These are phyloP conservation scores for Therioaphis trifolii DNA, from an alignment of 2,888 invertebrate genomes.

Conservation along the genomic window DNA sequence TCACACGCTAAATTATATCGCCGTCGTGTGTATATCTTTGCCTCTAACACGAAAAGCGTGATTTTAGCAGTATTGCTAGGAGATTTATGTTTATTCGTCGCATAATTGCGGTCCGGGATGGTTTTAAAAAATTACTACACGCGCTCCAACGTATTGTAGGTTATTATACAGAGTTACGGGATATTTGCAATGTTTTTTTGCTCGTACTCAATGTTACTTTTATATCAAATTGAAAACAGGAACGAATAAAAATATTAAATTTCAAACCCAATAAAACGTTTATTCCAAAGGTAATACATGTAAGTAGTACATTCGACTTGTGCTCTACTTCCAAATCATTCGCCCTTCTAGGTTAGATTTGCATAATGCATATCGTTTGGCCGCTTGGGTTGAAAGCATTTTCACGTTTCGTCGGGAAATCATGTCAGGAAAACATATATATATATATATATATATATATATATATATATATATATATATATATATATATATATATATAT, in stretches of 20 bases:
- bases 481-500: too few relatives aligned
- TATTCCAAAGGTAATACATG: constrained; percentile 17
- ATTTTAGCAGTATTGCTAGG: not conserved
- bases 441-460: too few relatives aligned
- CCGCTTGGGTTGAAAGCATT: constrained; percentile 52
- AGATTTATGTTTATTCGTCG: not conserved
- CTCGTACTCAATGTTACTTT: constrained; percentile 35
- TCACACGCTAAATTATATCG: not conserved
- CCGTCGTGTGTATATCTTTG: not conserved
- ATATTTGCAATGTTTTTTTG: constrained; percentile 26
- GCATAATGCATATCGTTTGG: constrained; percentile 61
- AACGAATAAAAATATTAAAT: constrained; percentile 52
- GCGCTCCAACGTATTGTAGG: not conserved
- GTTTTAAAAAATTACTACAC: constrained; percentile 15
- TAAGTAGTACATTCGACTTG: constrained; percentile 41
- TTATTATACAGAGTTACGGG: not conserved
- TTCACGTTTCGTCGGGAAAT: constrained; percentile 61
- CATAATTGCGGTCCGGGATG: not conserved
- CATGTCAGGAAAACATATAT: constrained; percentile 43
- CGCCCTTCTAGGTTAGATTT: constrained; percentile 51
- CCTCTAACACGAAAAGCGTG: not conserved
- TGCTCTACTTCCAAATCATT: constrained; percentile 55
- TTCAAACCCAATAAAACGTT: constrained; percentile 61
- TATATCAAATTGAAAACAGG: constrained; percentile 32
- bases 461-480: too few relatives aligned